phyloP scores from a whole-genome alignment of 2,888 invertebrate species.

The Brachycybe producta region DNA sequence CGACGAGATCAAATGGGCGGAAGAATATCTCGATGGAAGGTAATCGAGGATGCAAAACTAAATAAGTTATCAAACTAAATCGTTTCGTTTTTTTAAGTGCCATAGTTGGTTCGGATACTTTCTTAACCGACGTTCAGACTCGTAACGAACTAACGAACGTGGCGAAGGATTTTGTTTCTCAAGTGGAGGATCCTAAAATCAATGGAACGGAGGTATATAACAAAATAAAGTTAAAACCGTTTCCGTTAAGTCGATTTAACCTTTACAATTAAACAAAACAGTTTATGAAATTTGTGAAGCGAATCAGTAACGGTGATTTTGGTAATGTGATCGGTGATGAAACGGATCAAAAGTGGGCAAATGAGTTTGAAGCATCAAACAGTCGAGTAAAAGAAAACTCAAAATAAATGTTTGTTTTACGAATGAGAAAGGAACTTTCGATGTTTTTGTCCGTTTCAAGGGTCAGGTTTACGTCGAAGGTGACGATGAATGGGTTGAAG shows the following conservation, averaged over 20 bases:
- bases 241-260: background rate
- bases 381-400: no score
- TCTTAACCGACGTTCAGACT: background rate
- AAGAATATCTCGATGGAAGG: slow-evolving; percentile 40
- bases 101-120: background rate
- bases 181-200: slow-evolving; percentile 49
- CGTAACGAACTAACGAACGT: slow-evolving; percentile 44
- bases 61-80: slow-evolving; percentile 26
- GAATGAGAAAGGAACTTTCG: background rate
- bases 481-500: slow-evolving; percentile 37
- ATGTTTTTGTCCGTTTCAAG: background rate
- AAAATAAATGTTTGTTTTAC: background rate
- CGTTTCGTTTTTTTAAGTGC: background rate
- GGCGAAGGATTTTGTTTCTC: slow-evolving; percentile 37
- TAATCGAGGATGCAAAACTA: no score
- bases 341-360: slow-evolving; percentile 31
- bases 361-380: slow-evolving; percentile 30
- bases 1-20: slow-evolving; percentile 42
- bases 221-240: slow-evolving; percentile 3
- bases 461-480: slow-evolving; percentile 1
- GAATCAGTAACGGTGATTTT: slow-evolving; percentile 52
- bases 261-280: slow-evolving; percentile 31
- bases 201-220: slow-evolving; percentile 49
- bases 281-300: slow-evolving; percentile 74
- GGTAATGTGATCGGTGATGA: slow-evolving; percentile 29